phyloP scores from a whole-genome alignment of 2,888 invertebrate species.

The Latheticus oryzae region DNA sequence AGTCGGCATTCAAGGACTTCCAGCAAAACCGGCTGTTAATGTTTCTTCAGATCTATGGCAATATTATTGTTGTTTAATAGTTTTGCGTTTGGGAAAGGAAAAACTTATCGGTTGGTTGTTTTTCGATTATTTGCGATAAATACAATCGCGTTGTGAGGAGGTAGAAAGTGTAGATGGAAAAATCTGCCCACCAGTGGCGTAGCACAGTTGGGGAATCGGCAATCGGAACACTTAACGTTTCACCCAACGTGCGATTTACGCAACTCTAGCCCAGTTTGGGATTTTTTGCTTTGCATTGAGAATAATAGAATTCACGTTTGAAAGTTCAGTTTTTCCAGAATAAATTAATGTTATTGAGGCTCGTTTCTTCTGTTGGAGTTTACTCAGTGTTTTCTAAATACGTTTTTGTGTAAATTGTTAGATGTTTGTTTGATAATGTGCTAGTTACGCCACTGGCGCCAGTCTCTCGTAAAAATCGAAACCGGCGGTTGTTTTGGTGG shows the following conservation, averaged over 20 bases:
- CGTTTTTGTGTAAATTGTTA: too few species aligned
- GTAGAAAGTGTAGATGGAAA: slow-evolving; percentile 8
- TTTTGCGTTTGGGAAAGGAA: slow-evolving; percentile 13
- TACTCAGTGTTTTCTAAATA: too few species aligned
- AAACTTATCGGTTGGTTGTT: slow-evolving; percentile 19
- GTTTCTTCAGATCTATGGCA: slow-evolving; percentile 18
- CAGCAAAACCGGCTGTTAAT: slow-evolving; percentile 50
- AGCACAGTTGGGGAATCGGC: not conserved
- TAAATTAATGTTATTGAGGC: too few species aligned
- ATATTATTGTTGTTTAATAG: slow-evolving; percentile 22
- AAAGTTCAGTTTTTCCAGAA: too few species aligned
- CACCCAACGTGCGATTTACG: too few species aligned
- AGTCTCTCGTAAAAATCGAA: slow-evolving; percentile 37
- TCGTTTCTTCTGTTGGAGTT: too few species aligned
- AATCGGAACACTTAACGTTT: too few species aligned
- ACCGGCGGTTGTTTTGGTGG: slow-evolving; percentile 42
- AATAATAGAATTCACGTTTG: too few species aligned
- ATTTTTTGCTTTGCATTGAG: too few species aligned
- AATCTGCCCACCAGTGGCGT: slow-evolving; percentile 9
- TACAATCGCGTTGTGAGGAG: too few species aligned
- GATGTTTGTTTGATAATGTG: not conserved
- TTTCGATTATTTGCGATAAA: slow-evolving; percentile 9
- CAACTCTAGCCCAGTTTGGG: too few species aligned
- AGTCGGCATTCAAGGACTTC: slow-evolving; percentile 45
- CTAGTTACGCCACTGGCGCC: slow-evolving; percentile 24